Evolutionary conservation across 2,113 vertebrate genomes (phyloP), one percentile per base, ranked within the genome.

Genomic region (Morone saxatilis): DNA sequence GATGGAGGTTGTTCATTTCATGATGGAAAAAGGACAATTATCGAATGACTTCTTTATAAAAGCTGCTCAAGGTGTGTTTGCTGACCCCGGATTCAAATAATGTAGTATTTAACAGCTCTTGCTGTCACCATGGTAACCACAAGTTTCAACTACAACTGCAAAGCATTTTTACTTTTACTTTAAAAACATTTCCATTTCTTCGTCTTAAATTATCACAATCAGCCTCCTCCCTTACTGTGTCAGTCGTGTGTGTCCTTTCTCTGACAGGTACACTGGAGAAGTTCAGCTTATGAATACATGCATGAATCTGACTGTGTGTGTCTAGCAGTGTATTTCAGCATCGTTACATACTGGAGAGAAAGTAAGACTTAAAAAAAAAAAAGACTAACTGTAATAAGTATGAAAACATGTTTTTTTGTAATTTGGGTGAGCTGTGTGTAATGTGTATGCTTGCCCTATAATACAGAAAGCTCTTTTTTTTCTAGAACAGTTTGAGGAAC

Each of bases 251-350:
- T 70, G 50, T 70, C 68, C 36, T 41, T 56, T 41, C 38, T 54
- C 50, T 54, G 50, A 54, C 69, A 71, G 41, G 20, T 19, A 20
- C 41, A 60, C 40, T 19, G 40, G 40, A 47, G 22, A 59, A 12
- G 31, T 59, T 72, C 71, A 47, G 2, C 22, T 41, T 17, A 72
- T 72, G 54, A 72, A 60, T 72, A 59, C 54, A 59, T 72, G 41
- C 41, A 73, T 59, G 41, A 59, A 4, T 45, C n/a, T 59, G 54
- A 72, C 47, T 17, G 45, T 67, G 22, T 12, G 13, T 19, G 19
- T 47, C 11, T 47, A 47, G 12, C 31, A 31, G 31, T 31, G 31
- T 31, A 31, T 31, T 31, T 31, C 31, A 31, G 31, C 31, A 31
- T 31, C 31, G 31, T 31, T 31, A 31, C 31, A 31, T 31, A 31